A percentile compares a stretch with the other conserved stretches of the same genome.
phyloP scores from a whole-genome alignment of 2,113 vertebrate genomes.

The Lepidothrix coronata region DNA sequence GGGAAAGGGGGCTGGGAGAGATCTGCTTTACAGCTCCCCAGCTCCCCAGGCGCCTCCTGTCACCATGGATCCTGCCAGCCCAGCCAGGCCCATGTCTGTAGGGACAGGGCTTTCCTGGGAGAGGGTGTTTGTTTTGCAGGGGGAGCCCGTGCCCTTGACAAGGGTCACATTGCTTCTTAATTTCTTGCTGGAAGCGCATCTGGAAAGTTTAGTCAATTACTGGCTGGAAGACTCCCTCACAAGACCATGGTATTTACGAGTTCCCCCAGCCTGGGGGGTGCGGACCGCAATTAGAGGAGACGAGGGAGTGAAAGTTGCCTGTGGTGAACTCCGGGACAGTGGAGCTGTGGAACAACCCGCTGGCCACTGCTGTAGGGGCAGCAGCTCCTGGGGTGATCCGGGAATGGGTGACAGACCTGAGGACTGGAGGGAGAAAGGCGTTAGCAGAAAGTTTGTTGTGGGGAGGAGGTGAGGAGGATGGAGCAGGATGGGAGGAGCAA shows the following conservation, averaged over 20 bases:
- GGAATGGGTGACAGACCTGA: background rate
- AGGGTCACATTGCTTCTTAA: conserved; percentile 77
- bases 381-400: background rate
- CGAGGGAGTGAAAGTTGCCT: conserved; percentile 46
- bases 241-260: conserved; percentile 64
- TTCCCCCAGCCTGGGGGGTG: conserved; percentile 18
- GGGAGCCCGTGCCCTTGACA: conserved; percentile 38
- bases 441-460: background rate
- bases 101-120: conserved; percentile 36
- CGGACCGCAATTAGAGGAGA: conserved; percentile 45
- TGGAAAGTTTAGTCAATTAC: conserved; percentile 80
- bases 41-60: background rate
- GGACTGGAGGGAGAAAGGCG: background rate
- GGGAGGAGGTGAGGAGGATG: background rate
- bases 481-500: background rate
- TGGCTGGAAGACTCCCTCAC: conserved; percentile 76
- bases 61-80: background rate
- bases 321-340: conserved; percentile 1
- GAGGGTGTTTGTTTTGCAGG: conserved; percentile 48
- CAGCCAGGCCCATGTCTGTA: background rate
- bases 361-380: background rate
- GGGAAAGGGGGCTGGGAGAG: background rate
- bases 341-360: background rate
- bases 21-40: conserved; percentile 15
- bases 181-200: conserved; percentile 77